Conservation (phyloP, 2,113 vertebrate genomes). For the Atlantisia rogersi region DNA sequence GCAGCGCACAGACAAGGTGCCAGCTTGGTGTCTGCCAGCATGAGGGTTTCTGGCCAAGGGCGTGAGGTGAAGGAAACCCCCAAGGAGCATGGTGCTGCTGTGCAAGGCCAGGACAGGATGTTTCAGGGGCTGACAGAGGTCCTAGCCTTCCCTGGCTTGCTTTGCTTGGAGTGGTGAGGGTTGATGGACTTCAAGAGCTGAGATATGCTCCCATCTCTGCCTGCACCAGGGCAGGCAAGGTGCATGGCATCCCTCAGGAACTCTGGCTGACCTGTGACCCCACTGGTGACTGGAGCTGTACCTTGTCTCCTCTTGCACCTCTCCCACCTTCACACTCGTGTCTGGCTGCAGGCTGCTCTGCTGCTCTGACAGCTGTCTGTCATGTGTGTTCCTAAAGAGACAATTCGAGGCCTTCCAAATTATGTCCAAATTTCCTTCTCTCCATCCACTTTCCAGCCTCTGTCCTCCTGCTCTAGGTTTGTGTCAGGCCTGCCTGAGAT, state of each 20-base stretch:
- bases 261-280: neutral
- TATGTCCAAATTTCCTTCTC: neutral
- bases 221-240: too few relatives aligned
- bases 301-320: neutral
- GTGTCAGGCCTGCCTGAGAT: neutral
- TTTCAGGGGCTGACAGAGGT: neutral
- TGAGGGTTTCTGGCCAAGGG: neutral
- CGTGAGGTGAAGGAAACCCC: neutral
- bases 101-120: too few relatives aligned
- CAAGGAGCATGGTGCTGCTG: neutral
- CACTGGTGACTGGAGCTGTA: accelerated
- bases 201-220: neutral
- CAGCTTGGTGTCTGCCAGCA: neutral
- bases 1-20: accelerated
- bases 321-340: neutral
- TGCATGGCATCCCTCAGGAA: neutral
- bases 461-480: neutral
- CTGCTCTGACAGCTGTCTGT: neutral
- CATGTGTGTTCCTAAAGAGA: neutral
- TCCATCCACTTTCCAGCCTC: conserved; percentile 2
- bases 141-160: neutral
- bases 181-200: neutral
- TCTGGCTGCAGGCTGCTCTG: neutral
- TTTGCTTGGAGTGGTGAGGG: neutral
- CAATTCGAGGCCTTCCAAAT: neutral